These are phyloP conservation scores for Glaucopsyche alexis DNA, from an alignment of 2,888 invertebrate genomes.

Conservation along the genomic window DNA sequence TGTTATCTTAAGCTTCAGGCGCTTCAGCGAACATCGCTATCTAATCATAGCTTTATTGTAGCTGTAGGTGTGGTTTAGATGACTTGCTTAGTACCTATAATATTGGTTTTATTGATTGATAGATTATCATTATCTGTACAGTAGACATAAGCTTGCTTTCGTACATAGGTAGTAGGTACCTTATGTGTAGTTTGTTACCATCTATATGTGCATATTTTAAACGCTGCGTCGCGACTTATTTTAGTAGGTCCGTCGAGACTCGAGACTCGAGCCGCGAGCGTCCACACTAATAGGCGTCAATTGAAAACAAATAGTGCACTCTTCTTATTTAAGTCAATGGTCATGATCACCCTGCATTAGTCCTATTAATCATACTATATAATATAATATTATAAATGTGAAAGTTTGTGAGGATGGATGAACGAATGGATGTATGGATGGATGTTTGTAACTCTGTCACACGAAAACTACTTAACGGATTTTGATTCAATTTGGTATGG, in stretches of 20 bases:
- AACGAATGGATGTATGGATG: no score
- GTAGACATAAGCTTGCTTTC: neutral
- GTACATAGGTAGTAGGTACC: no score
- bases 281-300: neutral
- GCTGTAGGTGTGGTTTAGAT: neutral
- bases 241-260: no score
- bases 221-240: neutral
- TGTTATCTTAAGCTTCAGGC: neutral
- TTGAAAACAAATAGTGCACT: neutral
- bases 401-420: no score
- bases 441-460: no score
- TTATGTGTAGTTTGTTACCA: neutral
- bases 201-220: neutral
- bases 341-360: neutral
- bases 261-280: no score
- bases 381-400: no score
- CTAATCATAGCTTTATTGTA: slow-evolving; percentile 18
- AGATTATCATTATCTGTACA: slow-evolving; percentile 14
- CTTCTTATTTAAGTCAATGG: no score
- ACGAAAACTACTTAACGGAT: no score
- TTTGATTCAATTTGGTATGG: no score
- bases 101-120: neutral
- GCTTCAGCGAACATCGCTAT: no score
- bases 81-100: neutral
- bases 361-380: no score